These are phyloP conservation scores for Buceros bicornis DNA, from an alignment of 2,797 vertebrate genomes.

Conservation along the genomic window DNA sequence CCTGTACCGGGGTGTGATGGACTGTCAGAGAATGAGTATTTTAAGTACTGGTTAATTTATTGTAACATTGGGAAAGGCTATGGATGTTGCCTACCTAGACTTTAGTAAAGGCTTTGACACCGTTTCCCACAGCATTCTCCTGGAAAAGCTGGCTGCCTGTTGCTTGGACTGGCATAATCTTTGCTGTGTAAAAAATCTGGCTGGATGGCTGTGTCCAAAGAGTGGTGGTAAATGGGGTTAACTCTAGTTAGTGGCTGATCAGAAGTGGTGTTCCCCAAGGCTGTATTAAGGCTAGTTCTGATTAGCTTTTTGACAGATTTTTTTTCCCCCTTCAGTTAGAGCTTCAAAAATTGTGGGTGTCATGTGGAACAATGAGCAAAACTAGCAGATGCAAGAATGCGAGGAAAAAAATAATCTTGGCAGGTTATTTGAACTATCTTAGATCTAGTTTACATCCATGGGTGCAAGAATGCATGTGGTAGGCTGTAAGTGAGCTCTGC, in stretches of 20 bases:
- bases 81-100: background rate
- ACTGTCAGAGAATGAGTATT: background rate
- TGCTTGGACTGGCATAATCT: background rate
- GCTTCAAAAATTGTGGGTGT: background rate
- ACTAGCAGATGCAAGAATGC: background rate
- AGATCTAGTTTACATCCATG: background rate
- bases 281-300: background rate
- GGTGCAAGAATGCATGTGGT: background rate
- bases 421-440: background rate
- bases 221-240: background rate
- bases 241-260: background rate
- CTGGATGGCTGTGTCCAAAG: background rate
- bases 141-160: background rate
- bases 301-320: slow-evolving; percentile 5
- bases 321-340: background rate
- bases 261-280: background rate
- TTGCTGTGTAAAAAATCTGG: background rate
- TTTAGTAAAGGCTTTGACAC: background rate
- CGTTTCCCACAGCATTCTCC: background rate
- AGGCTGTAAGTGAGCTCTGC: background rate
- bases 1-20: background rate
- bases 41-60: slow-evolving; percentile 20
- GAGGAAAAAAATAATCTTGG: background rate
- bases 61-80: background rate
- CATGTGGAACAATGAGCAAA: background rate